These are phyloP conservation scores for Xenopus petersii DNA, from an alignment of 2,797 vertebrate species.

Conservation along the genomic window DNA sequence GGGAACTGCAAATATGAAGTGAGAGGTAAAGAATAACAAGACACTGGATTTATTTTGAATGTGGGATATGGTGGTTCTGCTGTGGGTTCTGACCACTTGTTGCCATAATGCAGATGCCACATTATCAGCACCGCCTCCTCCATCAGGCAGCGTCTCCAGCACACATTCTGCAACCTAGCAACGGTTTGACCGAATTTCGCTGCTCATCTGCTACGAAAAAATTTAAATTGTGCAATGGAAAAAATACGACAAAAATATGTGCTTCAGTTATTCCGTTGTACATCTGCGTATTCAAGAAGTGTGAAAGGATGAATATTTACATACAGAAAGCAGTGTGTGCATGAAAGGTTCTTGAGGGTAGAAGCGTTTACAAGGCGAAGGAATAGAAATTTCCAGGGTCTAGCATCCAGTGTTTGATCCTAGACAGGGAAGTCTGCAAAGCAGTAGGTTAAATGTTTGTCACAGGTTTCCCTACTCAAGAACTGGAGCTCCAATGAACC, in stretches of 20 bases:
- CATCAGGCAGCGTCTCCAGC: slow-evolving; percentile 48
- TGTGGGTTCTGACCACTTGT: not conserved
- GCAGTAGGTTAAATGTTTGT: slow-evolving; percentile 12
- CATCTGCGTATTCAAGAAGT: not conserved
- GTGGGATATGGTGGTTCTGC: not conserved
- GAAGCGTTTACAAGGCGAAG: no score
- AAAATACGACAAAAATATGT: slow-evolving; percentile 14
- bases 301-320: slow-evolving; percentile 18
- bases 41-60: no score
- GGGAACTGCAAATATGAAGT: not conserved
- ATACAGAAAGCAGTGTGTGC: no score
- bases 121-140: slow-evolving; percentile 16
- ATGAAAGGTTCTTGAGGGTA: no score
- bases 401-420: no score
- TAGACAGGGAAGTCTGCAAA: not conserved
- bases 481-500: not conserved
- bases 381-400: no score
- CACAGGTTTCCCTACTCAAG: not conserved
- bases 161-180: slow-evolving; percentile 51
- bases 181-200: slow-evolving; percentile 37
- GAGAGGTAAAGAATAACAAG: no score
- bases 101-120: not conserved
- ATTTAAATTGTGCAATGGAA: slow-evolving; percentile 3
- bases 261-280: slow-evolving; percentile 5
- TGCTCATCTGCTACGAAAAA: slow-evolving; percentile 19